phyloP scores from a whole-genome alignment of 2,888 invertebrate species.

The Eledone cirrhosa region DNA sequence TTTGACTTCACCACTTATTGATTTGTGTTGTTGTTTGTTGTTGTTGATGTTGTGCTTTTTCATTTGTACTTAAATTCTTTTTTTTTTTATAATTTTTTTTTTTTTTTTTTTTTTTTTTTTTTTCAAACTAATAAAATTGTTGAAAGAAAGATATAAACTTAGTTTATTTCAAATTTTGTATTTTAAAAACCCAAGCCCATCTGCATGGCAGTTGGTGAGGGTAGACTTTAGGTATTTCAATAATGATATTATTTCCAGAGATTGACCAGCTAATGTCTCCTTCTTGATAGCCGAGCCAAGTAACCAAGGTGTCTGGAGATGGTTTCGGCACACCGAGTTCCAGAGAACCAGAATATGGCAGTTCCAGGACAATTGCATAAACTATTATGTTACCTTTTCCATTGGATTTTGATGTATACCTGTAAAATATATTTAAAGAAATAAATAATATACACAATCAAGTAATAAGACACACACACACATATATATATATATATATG shows the following conservation, averaged over 20 bases:
- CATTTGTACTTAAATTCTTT: too few relatives aligned
- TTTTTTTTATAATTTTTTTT: neutral
- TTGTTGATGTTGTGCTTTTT: too few relatives aligned
- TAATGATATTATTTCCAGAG: conserved; percentile 35
- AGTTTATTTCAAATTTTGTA: conserved; percentile 11
- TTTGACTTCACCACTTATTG: neutral
- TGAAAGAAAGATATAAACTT: neutral
- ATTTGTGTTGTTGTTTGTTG: too few relatives aligned
- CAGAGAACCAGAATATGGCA: conserved; percentile 75
- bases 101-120: neutral
- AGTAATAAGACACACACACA: too few relatives aligned
- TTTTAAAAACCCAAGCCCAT: conserved; percentile 27
- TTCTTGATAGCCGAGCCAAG: conserved; percentile 69
- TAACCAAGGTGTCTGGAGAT: conserved; percentile 62
- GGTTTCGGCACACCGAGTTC: conserved; percentile 68
- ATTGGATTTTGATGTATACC: conserved; percentile 54
- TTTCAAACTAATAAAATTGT: neutral
- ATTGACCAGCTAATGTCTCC: conserved; percentile 37
- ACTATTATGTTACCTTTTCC: conserved; percentile 60
- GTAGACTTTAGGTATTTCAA: conserved; percentile 42
- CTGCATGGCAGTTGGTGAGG: neutral
- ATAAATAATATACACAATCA: too few relatives aligned
- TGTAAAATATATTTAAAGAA: conserved; percentile 27
- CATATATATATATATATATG: too few relatives aligned
- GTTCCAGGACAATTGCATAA: conserved; percentile 77